Conservation (phyloP, 2,797 vertebrate genomes). For the Eurystomus glaucurus region DNA sequence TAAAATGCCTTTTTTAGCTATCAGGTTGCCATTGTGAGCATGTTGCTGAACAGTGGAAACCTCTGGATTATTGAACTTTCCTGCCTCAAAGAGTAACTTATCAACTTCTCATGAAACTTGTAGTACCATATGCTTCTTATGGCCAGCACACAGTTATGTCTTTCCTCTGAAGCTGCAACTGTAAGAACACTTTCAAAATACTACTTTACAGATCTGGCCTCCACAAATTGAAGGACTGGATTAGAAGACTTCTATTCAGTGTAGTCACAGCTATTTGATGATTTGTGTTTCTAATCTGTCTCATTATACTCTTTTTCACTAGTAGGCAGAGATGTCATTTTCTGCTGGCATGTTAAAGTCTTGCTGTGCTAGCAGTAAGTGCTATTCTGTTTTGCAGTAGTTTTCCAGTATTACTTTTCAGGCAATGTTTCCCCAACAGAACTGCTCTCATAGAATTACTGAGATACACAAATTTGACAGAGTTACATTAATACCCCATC, state of each 20-base stretch:
- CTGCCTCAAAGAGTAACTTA: neutral
- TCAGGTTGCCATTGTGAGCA: neutral
- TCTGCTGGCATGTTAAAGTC: neutral
- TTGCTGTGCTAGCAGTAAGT: neutral
- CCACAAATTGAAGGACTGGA: neutral
- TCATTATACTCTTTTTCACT: neutral
- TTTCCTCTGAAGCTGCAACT: neutral
- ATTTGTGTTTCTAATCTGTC: neutral
- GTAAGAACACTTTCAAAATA: neutral
- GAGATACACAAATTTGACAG: neutral
- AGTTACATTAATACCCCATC: neutral
- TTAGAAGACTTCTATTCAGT: neutral
- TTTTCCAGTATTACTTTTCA: neutral
- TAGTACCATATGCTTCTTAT: accelerated
- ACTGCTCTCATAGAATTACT: neutral
- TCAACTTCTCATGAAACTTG: neutral
- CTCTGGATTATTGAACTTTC: neutral
- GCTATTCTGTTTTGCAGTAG: neutral
- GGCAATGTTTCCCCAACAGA: neutral
- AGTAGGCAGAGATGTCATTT: neutral
- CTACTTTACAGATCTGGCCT: neutral
- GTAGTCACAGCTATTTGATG: neutral
- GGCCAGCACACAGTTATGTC: neutral
- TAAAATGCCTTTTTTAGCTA: neutral
- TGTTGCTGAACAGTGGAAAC: neutral